These are phyloP conservation scores for Bradynema listronoti DNA, from an alignment of 1,140 invertebrate genomes.

Conservation along the genomic window DNA sequence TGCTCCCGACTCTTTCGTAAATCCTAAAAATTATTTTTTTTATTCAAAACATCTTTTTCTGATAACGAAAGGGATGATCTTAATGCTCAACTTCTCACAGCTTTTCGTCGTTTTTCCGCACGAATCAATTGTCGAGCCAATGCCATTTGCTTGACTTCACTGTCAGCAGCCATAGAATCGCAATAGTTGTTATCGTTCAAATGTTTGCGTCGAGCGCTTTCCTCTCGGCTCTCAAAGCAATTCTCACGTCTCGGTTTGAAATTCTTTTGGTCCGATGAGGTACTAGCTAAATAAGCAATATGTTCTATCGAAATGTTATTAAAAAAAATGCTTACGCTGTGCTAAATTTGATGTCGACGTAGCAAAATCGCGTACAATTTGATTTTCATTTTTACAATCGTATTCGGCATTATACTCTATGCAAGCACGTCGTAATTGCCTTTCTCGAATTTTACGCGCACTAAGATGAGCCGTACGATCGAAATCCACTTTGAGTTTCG, in stretches of 20 bases:
- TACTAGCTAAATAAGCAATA: too few relatives aligned
- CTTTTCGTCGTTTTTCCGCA: conserved; percentile 8
- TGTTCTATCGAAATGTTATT: too few relatives aligned
- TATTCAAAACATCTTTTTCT: neutral
- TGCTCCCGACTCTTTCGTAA: conserved; percentile 23
- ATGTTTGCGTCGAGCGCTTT: too few relatives aligned
- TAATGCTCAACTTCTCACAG: neutral
- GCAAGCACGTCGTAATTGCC: conserved; percentile 15
- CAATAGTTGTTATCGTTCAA: too few relatives aligned
- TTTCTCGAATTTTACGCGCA: conserved; percentile 23
- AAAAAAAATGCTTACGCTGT: too few relatives aligned
- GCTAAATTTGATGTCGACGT: too few relatives aligned
- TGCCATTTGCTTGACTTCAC: neutral
- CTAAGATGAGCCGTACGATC: conserved; percentile 30
- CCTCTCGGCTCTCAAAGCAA: too few relatives aligned
- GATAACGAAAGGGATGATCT: neutral
- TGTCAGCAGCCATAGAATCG: neutral
- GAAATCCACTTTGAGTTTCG: conserved; percentile 29
- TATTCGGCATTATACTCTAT: conserved; percentile 23
- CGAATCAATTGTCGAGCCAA: conserved; percentile 11
- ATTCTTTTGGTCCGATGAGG: too few relatives aligned
- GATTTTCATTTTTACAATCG: too few relatives aligned
- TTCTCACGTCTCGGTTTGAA: neutral
- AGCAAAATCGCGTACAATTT: too few relatives aligned
- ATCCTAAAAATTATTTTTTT: conserved; percentile 3